Base-by-base conservation (phyloP, 1,140 invertebrate species). In the Drosophila busckii region DNA sequence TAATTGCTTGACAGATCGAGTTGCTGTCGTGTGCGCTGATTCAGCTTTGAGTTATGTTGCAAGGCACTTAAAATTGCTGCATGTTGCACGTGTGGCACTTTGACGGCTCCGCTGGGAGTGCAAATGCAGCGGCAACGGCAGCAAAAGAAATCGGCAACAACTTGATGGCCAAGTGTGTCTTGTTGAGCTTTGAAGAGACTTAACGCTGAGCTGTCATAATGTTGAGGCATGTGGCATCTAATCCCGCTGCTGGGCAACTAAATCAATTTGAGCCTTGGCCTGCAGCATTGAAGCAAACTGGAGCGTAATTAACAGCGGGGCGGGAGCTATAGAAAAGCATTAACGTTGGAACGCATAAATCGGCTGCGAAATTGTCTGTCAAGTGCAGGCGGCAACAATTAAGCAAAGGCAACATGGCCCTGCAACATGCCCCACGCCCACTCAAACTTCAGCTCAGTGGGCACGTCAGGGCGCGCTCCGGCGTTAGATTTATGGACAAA, bases 331-430 rank as follows among this genome's bases (percentile, higher is more conserved):
- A 7, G 7, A 9, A 12, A 22, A 23, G 46, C 17, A 20, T 56
- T 55, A 44, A 25, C 35, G 25, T 20, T 26, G 52, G n/a, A n/a
- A n/a, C 29, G 48, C 37, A 73, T 46, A 80, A 73, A 65, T 65
- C 38, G 63, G 42, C 64, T 58, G 63, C 54, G 52, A 68, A 80
- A 68, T 67, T 64, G 64, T 69, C 54, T 82, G 75, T 73, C 63
- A 73, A 71, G 62, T 80, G 54, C 73, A 80, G 31, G 46, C 58
- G 58, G 49, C 52, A 64, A 65, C 66, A 80, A 78, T 78, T 70
- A 78, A 71, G 23, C 37, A 34, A 35, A 49, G 12, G 29, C 56
- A 32, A 23, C 40, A 34, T 8, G 15, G 15, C n/a, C 35, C 16
- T 9, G 9, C 28, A 6, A 45, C 10, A 8, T 8, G 8, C 10